These are phyloP conservation scores for Callospermophilus lateralis DNA, from an alignment of 2,113 vertebrate genomes.

Conservation along the genomic window DNA sequence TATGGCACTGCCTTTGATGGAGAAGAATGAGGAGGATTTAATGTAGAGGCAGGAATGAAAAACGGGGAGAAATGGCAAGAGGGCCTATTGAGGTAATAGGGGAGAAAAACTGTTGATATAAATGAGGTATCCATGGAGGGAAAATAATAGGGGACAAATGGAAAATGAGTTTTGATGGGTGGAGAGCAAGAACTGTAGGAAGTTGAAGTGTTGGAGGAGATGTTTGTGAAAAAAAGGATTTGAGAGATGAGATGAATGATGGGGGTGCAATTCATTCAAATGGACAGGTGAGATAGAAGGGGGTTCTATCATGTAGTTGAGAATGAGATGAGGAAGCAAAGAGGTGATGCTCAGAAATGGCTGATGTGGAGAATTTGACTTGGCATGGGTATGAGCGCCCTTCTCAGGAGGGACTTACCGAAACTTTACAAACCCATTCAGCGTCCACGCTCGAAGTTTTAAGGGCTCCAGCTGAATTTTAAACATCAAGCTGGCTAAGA, in stretches of 20 bases:
- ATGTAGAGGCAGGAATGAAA: slow-evolving; percentile 24
- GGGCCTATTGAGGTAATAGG: not conserved
- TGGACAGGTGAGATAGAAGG: not conserved
- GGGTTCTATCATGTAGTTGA: not conserved
- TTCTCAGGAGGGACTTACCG: slow-evolving; percentile 87
- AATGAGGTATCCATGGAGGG: slow-evolving; percentile 3
- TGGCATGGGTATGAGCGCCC: slow-evolving; percentile 67
- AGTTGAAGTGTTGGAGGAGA: not conserved
- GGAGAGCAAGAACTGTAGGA: not conserved
- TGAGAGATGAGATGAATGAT: slow-evolving; percentile 7
- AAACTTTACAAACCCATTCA: slow-evolving; percentile 89
- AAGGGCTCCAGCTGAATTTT: slow-evolving; percentile 89
- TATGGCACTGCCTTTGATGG: slow-evolving; percentile 77
- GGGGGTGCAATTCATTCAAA: slow-evolving; percentile 26
- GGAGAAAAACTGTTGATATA: not conserved
- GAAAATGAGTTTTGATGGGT: not conserved
- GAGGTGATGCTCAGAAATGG: not conserved
- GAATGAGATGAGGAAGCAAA: slow-evolving; percentile 33
- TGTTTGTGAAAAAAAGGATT: not conserved
- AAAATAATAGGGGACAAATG: not conserved
- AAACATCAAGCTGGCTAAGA: slow-evolving; percentile 86
- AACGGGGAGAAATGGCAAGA: not conserved
- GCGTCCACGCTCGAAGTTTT: slow-evolving; percentile 88
- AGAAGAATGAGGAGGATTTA: slow-evolving; percentile 61
- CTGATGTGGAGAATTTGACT: slow-evolving; percentile 44